Evolutionary conservation across 2,113 vertebrate genomes (phyloP), one percentile per base, ranked within the genome.

Genomic region (Otus sunia): DNA sequence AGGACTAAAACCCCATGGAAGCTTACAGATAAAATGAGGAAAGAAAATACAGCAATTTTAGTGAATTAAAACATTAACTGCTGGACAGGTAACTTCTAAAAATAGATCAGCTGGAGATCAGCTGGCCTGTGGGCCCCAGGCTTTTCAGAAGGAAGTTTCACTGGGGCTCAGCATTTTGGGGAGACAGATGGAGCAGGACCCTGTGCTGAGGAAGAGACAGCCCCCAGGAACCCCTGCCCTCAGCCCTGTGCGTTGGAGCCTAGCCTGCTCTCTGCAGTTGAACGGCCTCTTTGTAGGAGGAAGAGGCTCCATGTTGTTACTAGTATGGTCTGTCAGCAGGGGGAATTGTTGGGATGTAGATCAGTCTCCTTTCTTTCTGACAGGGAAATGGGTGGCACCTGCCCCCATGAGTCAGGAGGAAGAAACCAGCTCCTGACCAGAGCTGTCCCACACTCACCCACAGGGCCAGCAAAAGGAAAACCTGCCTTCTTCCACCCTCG

Each of bases 231-330:
- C 5, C 53, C 13, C 49, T 49, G 58, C 67, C 53, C 41, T 90
- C 63, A 58, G 77, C 43, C 62, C 36, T 27, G n/a, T 17, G 27
- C 0, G 1, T 10, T 52, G 47, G 66, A 88, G 52, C n/a, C 62
- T 72, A 68, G 62, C 58, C 39, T 0, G 0, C 36, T 58, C 55
- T 66, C 59, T 29, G 30, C 60, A 58, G 12, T 36, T 4, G 1
- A 36, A 9, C 6, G 0, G 37, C 56, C 21, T 41, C n/a, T 69
- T 66, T 1, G 2, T 25, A 58, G 27, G 32, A 64, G 34, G 36
- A 82, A 36, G 19, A 68, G 5, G 16, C 53, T 49, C 37, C 17
- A 3, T 26, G 55, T 66, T 69, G 74, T 72, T 7, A 32, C 26
- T 50, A 8, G 52, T 23, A 1, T 7, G 2, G 39, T 73, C 36